Base-by-base conservation (phyloP, 2,888 invertebrate species). In the Elegia similella region DNA sequence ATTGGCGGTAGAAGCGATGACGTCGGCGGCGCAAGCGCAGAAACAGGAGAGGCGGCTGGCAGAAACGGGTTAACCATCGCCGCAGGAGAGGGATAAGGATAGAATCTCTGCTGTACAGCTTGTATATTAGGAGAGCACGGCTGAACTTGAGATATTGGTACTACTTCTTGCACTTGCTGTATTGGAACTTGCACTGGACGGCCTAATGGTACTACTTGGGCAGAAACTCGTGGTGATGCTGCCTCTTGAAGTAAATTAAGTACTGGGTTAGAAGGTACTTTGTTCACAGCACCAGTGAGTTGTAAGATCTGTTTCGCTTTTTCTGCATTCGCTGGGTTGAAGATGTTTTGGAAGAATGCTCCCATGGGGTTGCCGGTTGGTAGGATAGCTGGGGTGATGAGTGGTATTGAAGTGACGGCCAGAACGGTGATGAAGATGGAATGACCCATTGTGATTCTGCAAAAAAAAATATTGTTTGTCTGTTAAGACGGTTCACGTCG, bases 31-130 rank as follows among this genome's bases (percentile, higher is more conserved):
- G 73, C 69, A 12, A 76, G 42, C 0, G 76, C 71, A 0, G 83
- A 84, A 1, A 81, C 67, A 0, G 84, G 81, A 0, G 84, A 84
- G 0, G 83, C 75, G 0, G 71, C 73, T 50, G 84, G 82, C 62
- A 82, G 46, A 54, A 75, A 80, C 0, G 78, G 72, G 60, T 73
- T 78, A 0, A 62, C 58, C 55, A 64, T 52, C 6, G 57, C 52
- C 8, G 67, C 55, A 32, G 69, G 65, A 34, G 72, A 61, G 0
- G 48, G 13, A 10, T 55, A 55, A 1, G 55, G 55, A 29, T 48
- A 56, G 6, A 56, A 29, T 30, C 30, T 56, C 13, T 48, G 42
- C 16, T 47, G 47, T 0, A 42, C 15, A 0, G 48, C 15, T 30
- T 23, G 56, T 6, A 38, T 8, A 23, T 6, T 12, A 29, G 6